A percentile compares a stretch with the other conserved stretches of the same genome.
phyloP scores from a whole-genome alignment of 2,888 invertebrate species.

The Leptinotarsa peninsularis region DNA sequence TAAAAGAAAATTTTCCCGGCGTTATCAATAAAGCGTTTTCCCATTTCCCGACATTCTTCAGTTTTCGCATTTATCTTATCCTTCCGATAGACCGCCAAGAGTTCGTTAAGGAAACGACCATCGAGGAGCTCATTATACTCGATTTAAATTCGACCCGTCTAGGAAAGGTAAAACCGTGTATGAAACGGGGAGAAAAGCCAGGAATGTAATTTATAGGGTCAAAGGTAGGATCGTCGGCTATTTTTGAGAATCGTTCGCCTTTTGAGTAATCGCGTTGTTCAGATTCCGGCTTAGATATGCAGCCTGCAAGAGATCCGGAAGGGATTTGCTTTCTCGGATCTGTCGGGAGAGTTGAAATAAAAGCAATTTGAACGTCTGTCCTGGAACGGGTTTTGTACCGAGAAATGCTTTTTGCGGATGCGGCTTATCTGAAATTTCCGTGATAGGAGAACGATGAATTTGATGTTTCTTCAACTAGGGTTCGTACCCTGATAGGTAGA shows the following conservation, averaged over 20 bases:
- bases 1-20: no score
- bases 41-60: not conserved
- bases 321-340: not conserved
- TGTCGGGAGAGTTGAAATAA: constrained; percentile 3
- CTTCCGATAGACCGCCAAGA: not conserved
- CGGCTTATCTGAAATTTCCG: not conserved
- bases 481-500: no score
- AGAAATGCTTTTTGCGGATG: not conserved
- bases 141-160: constrained; percentile 11
- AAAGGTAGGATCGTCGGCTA: constrained; percentile 16
- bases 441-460: not conserved
- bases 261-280: constrained; percentile 9
- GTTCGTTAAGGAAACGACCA: not conserved
- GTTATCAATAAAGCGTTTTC: not conserved
- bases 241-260: constrained; percentile 13
- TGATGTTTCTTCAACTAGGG: no score
- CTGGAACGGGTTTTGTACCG: not conserved
- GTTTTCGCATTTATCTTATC: not conserved
- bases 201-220: constrained; percentile 17
- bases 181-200: constrained; percentile 1
- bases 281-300: not conserved
- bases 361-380: not conserved
- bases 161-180: constrained; percentile 1
- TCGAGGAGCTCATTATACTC: not conserved
- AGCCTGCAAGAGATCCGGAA: not conserved